A percentile compares a stretch with the other conserved stretches of the same genome.
These are phyloP conservation scores for Psilopogon haemacephalus DNA, from an alignment of 2,113 vertebrate genomes.

Conservation along the genomic window DNA sequence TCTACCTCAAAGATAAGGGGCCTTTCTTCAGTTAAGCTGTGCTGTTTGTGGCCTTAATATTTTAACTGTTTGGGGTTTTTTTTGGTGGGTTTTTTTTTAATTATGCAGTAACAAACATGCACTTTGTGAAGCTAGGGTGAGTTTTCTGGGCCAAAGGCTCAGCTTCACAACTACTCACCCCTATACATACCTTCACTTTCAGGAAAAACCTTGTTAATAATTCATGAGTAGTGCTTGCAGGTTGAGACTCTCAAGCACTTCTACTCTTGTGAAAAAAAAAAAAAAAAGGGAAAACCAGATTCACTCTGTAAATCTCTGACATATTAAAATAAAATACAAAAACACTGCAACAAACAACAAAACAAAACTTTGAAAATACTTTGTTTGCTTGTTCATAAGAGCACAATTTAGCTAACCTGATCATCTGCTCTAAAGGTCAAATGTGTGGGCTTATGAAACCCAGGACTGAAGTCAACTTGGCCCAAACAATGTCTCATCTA, in stretches of 20 bases:
- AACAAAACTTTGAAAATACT: neutral
- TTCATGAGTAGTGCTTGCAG: neutral
- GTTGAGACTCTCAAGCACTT: neutral
- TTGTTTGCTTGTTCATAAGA: neutral
- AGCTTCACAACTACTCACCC: neutral
- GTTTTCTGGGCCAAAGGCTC: neutral
- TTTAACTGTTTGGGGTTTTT: neutral
- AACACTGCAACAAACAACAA: neutral
- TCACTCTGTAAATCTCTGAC: neutral
- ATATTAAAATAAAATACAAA: neutral
- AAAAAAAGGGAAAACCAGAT: neutral
- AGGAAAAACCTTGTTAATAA: neutral
- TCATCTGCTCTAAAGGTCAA: neutral
- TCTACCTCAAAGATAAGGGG: neutral
- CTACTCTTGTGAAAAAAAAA: neutral
- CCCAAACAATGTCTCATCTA: neutral
- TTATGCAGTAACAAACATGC: neutral
- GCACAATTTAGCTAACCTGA: neutral
- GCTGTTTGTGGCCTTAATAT: neutral
- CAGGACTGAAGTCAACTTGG: slow-evolving; percentile 17
- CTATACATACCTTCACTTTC: neutral
- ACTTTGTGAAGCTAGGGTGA: neutral
- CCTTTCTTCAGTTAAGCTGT: neutral
- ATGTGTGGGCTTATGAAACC: neutral
- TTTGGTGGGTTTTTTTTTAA: neutral